Base-by-base conservation (phyloP, 30 jellyfish, hydroid and myxozoan species). In the Aurelia sp. region DNA sequence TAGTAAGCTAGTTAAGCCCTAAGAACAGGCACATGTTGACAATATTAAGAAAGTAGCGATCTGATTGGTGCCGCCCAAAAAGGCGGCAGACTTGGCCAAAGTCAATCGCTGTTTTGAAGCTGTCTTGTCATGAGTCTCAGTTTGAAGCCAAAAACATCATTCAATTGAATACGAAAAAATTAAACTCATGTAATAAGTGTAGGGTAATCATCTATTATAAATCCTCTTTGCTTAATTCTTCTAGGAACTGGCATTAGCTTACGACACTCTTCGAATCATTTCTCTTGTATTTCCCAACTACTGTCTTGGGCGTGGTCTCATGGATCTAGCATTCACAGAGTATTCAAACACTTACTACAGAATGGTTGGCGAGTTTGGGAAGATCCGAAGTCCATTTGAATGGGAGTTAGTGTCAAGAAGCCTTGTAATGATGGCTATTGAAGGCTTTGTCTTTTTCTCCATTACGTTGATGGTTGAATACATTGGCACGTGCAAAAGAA, bases 301-400 rank as follows among this genome's bases (percentile, higher is more conserved):
- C 75, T 93, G 98, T 72, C 96, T 93, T 71, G 98, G 98, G 3
- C 96, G 98, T 62, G 98, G 98, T 27, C 75, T 93, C 20, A 93
- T 93, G 96, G 98, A 93, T 71, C 86, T 93, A 27, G 98, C 98
- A 27, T 93, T 79, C 60, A 93, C 90, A 18, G 98, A 93, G 72
- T 89, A 89, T 59, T 71, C 85, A 59, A 93, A 93, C 62, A 75
- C 73, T 33, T 89, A 80, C 71, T 83, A 74, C 93, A 79, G 60
- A 63, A 77, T 89, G 82, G 83, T 88, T 47, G 97, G 98, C 84
- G 96, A 93, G 61, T 93, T 82, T 51, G 97, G 76, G 61, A 87
- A 88, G 58, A 63, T 88, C 64, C 91, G 94, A 23, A 89, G 97
- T 41, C 98, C 98, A 6, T 93, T 93, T 72, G 97, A 87, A 82